Base-by-base conservation (phyloP, 2,797 vertebrate genomes). In the Alca torda region DNA sequence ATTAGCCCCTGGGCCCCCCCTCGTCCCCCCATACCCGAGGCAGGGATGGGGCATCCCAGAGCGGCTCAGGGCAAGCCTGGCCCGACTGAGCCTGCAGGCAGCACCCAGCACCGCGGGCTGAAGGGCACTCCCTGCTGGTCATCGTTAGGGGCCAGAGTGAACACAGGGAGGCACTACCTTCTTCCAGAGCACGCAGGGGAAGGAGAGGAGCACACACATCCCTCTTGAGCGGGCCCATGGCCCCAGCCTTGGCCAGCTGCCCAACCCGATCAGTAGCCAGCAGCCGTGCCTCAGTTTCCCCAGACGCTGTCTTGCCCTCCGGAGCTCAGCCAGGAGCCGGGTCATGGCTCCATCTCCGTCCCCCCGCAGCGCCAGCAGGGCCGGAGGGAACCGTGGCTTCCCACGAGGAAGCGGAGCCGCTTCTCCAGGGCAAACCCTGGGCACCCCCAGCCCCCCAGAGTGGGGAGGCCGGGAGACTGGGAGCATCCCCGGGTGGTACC, bases 341-440 rank as follows among this genome's bases (percentile, higher is more conserved):
- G 18, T 60, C 2, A 1, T 5, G 30, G n/a, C 51, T 74, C 77
- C 68, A 37, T 16, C 67, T 69, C 83, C 25, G 12, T 13, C 19
- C 24, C 53, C 45, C 53, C 2, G 1, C 56, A 51, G 63, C 74
- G 13, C 6, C 16, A 1, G 39, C 90, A 16, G 39, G 33, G 26
- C 37, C 20, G 8, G 26, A 65, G 48, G 10, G 63, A 78, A 13
- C 33, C 3, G 10, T 5, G 11, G 48, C 41, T 95, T 96, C 85
- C 95, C 87, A 72, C 23, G 28, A 91, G 83, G 91, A 92, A 94
- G 86, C 88, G 84, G 93, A 93, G 72, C 56, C 3, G 3, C 50
- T 75, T 87, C 95, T 89, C 89, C 77, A 84, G 93, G 86, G 46
- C 85, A 93, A 89, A 93, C 63, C 74, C 85, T 35, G 65, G 73